These are phyloP conservation scores for Omphaloscelis lunosa DNA, from an alignment of 2,888 invertebrate species.

Conservation along the genomic window DNA sequence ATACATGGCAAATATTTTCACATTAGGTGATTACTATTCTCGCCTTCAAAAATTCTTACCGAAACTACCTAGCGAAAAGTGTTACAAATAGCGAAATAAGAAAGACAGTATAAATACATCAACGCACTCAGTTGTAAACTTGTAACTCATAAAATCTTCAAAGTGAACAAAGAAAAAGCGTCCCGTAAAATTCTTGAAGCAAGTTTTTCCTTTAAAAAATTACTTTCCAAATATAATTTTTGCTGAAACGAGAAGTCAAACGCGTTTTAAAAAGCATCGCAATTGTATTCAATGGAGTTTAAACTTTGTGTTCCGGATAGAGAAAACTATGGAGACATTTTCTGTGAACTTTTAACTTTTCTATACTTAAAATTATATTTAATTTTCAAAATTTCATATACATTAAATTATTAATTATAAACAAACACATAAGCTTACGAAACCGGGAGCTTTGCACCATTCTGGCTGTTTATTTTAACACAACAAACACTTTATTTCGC, in stretches of 20 bases:
- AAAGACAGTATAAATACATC: slow-evolving; percentile 25
- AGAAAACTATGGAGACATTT: slow-evolving; percentile 14
- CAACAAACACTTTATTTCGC: no score
- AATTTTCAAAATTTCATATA: no score
- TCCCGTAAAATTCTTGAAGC: slow-evolving; percentile 35
- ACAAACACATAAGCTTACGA: no score
- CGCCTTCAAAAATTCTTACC: no score
- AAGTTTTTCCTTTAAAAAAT: slow-evolving; percentile 50
- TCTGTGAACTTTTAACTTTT: no score
- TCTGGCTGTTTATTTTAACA: no score
- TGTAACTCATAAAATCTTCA: slow-evolving; percentile 46
- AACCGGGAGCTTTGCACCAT: no score
- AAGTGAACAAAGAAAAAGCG: slow-evolving; percentile 49
- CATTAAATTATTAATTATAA: no score
- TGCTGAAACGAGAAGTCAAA: slow-evolving; percentile 67
- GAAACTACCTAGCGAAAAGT: background rate
- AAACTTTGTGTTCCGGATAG: slow-evolving; percentile 61
- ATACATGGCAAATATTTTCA: background rate
- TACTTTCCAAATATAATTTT: slow-evolving; percentile 64
- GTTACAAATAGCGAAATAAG: background rate
- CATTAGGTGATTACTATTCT: no score
- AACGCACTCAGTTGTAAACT: slow-evolving; percentile 16
- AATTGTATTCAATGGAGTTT: slow-evolving; percentile 70
- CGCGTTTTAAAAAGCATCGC: slow-evolving; percentile 69
- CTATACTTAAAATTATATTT: no score